These are phyloP conservation scores for Pangasius macronema DNA, from an alignment of 2,797 vertebrate genomes.

Conservation along the genomic window DNA sequence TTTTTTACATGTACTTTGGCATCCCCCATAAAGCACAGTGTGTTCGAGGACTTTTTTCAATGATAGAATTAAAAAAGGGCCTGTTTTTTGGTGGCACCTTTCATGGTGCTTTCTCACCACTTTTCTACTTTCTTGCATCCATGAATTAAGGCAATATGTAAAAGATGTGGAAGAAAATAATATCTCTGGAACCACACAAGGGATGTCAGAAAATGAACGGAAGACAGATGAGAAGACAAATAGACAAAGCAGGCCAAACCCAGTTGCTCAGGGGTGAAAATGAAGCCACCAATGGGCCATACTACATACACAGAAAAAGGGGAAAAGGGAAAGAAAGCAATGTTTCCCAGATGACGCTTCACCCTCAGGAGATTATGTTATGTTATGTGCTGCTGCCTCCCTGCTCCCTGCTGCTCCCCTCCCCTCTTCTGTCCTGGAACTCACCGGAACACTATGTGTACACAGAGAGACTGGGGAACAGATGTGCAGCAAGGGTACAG, in stretches of 20 bases:
- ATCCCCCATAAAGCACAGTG: slow-evolving; percentile 25
- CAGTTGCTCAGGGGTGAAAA: slow-evolving; percentile 52
- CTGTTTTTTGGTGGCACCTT: neutral
- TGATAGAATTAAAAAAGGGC: neutral
- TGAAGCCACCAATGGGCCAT: slow-evolving; percentile 44
- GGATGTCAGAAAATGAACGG: slow-evolving; percentile 4
- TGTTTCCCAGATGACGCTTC: slow-evolving; percentile 58
- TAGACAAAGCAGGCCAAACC: slow-evolving; percentile 43
- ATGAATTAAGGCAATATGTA: slow-evolving; percentile 20
- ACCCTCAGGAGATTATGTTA: slow-evolving; percentile 60
- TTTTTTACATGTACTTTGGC: neutral
- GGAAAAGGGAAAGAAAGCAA: slow-evolving; percentile 43
- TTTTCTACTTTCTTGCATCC: slow-evolving; percentile 13
- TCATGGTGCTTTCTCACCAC: slow-evolving; percentile 3
- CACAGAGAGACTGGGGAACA: slow-evolving; percentile 66
- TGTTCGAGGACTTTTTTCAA: slow-evolving; percentile 24
- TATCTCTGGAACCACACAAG: slow-evolving; percentile 21
- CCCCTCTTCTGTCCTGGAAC: slow-evolving; percentile 58
- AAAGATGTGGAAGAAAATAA: slow-evolving; percentile 30
- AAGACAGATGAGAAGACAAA: slow-evolving; percentile 24
- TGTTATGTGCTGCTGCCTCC: slow-evolving; percentile 61
- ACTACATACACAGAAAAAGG: slow-evolving; percentile 52
- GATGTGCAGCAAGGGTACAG: slow-evolving; percentile 64
- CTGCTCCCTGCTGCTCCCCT: slow-evolving; percentile 16
- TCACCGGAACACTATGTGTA: slow-evolving; percentile 64